Conservation (phyloP, 2,888 invertebrate genomes). For the Apamea anceps region DNA sequence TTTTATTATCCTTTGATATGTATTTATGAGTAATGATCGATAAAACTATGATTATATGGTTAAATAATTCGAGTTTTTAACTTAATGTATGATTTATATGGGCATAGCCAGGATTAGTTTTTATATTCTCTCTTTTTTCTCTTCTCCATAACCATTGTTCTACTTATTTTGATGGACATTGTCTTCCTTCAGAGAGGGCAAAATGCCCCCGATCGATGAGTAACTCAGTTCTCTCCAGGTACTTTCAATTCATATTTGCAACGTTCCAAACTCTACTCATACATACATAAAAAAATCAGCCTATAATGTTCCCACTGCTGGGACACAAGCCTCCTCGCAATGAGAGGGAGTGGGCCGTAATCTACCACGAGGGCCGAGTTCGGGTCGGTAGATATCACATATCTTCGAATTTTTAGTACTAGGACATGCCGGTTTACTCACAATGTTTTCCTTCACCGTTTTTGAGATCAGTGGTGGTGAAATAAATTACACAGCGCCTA, state of each 20-base stretch:
- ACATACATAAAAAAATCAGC: background rate
- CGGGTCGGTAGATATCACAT: background rate
- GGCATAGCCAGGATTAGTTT: constrained; percentile 31
- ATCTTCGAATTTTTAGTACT: background rate
- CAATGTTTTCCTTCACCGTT: background rate
- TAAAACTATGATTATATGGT: constrained; percentile 58
- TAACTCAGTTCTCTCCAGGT: background rate
- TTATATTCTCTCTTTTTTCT: background rate
- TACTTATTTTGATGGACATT: background rate
- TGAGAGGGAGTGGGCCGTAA: background rate
- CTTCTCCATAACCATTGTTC: background rate
- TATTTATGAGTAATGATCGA: constrained; percentile 67
- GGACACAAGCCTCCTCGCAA: background rate
- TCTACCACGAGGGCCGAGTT: background rate
- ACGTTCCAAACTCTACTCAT: background rate
- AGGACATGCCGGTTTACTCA: background rate
- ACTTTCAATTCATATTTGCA: background rate
- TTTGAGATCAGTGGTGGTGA: no score
- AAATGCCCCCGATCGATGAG: background rate
- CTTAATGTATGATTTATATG: constrained; percentile 37
- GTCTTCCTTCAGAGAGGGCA: background rate
- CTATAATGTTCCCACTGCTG: background rate
- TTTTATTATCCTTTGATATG: constrained; percentile 85
- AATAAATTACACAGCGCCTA: no score
- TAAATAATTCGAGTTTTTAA: constrained; percentile 60